A percentile compares a stretch with the other conserved stretches of the same genome.
Conservation (phyloP, 2,113 vertebrate species). For the Phrynosoma platyrhinos region DNA sequence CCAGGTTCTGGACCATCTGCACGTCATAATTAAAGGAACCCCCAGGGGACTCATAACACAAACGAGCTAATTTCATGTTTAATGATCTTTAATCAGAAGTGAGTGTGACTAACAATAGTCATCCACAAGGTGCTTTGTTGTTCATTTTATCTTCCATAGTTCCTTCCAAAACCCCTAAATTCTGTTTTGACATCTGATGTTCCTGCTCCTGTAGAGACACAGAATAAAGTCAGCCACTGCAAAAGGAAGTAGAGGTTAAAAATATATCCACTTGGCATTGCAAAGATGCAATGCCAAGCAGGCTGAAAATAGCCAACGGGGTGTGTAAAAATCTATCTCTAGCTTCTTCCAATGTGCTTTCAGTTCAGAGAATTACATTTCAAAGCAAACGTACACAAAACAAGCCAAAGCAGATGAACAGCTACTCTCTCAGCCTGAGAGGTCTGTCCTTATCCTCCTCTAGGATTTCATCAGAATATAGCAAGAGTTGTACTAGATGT, state of each 20-base stretch:
- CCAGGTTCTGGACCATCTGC: slow-evolving; percentile 75
- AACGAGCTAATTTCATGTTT: slow-evolving; percentile 84
- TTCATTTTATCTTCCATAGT: slow-evolving; percentile 45
- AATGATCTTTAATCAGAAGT: slow-evolving; percentile 84
- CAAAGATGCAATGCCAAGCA: background rate
- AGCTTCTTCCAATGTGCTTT: slow-evolving; percentile 11
- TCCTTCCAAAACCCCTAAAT: slow-evolving; percentile 7
- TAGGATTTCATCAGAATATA: too few species aligned
- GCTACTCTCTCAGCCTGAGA: background rate
- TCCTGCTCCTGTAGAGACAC: rapidly evolving
- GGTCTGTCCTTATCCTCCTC: background rate
- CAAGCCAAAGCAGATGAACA: background rate
- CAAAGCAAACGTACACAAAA: background rate
- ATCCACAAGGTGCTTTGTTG: slow-evolving; percentile 76
- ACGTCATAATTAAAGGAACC: slow-evolving; percentile 71
- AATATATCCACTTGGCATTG: background rate
- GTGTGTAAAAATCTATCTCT: background rate
- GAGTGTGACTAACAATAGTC: slow-evolving; percentile 73
- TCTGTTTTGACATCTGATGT: background rate
- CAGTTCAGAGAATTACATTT: slow-evolving; percentile 3
- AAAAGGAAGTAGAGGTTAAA: background rate
- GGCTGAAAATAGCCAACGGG: background rate
- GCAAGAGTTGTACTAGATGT: too few species aligned
- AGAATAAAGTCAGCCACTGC: background rate
- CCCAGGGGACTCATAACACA: slow-evolving; percentile 76